Conservation (phyloP, 2,113 vertebrate species). For the Paradoxurus hermaphroditus region DNA sequence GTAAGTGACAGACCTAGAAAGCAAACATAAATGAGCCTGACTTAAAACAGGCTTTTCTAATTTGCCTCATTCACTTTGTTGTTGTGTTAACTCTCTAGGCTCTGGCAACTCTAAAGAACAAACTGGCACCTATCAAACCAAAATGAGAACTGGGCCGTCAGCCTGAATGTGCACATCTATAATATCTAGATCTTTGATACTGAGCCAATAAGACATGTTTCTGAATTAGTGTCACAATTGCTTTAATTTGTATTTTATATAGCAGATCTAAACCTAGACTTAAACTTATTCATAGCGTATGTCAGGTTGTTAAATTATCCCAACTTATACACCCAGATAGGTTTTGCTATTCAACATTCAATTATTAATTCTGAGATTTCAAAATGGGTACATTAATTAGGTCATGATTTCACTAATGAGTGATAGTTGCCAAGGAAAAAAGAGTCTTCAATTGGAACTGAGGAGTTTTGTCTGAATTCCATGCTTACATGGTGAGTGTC, state of each 20-base stretch:
- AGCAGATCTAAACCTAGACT: background rate
- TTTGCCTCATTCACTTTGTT: background rate
- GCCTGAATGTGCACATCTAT: background rate
- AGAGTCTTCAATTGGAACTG: background rate
- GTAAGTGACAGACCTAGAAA: background rate
- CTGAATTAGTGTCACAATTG: background rate
- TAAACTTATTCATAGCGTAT: background rate
- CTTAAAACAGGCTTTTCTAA: background rate
- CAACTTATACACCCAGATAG: background rate
- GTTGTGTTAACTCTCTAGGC: background rate
- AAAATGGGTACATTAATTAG: constrained; percentile 11
- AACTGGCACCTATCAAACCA: background rate
- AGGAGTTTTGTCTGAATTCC: background rate
- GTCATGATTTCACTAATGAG: background rate
- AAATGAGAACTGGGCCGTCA: background rate
- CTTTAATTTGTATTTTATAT: background rate
- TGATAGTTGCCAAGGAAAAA: background rate
- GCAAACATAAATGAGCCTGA: background rate
- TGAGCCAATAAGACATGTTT: background rate
- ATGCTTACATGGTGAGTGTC: background rate
- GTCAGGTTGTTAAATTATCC: background rate
- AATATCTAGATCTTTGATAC: background rate
- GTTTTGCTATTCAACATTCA: background rate
- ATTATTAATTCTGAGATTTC: constrained; percentile 9
- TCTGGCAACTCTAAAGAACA: background rate